These are phyloP conservation scores for Sylvietta virens DNA, from an alignment of 2,113 vertebrate genomes.

Conservation along the genomic window DNA sequence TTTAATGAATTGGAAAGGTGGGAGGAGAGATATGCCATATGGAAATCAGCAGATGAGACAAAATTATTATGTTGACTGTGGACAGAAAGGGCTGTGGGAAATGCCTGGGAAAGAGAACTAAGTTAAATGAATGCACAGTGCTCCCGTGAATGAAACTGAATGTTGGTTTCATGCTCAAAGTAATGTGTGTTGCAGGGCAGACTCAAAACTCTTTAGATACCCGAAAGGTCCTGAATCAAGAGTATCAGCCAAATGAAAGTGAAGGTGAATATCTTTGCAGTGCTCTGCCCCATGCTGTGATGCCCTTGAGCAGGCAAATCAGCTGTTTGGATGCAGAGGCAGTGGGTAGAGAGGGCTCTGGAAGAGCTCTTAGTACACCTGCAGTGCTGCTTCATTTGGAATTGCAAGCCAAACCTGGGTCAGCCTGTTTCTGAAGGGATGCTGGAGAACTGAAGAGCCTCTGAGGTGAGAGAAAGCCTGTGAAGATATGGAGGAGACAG, in stretches of 20 bases:
- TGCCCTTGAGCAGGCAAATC: neutral
- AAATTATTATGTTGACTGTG: neutral
- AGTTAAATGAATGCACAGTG: neutral
- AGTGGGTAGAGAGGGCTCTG: neutral
- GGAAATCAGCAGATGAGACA: slow-evolving; percentile 10
- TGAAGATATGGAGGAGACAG: neutral
- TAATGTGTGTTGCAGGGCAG: neutral
- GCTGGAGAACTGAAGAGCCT: neutral
- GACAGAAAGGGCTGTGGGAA: neutral
- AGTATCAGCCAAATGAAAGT: neutral
- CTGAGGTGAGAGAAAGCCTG: neutral
- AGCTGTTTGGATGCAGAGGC: neutral
- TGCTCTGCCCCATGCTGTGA: neutral
- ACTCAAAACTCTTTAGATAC: neutral
- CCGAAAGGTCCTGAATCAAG: neutral
- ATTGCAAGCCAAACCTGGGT: rapidly evolving
- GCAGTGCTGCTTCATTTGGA: neutral
- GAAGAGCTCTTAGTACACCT: neutral
- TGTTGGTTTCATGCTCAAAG: neutral
- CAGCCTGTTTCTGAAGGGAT: neutral
- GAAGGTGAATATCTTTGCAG: neutral
- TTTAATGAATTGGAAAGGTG: slow-evolving; percentile 45
- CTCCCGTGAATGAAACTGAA: neutral
- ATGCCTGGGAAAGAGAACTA: neutral
- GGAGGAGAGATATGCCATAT: neutral